Evolutionary conservation across 2,888 invertebrate species (phyloP).

Genomic region (Cacoxenus indagator): DNA sequence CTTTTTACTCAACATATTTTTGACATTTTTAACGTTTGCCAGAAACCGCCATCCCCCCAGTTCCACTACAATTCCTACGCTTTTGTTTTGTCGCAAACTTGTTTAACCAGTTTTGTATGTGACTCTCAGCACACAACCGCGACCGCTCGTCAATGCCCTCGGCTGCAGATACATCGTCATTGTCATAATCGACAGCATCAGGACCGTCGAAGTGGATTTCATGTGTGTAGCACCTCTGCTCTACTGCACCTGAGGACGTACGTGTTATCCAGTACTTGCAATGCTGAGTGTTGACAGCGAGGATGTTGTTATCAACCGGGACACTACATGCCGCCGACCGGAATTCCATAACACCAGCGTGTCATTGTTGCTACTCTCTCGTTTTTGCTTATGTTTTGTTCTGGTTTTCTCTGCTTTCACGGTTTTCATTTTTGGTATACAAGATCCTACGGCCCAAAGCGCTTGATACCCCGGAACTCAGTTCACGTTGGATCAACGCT

Average conservation of each 20-base stretch:
- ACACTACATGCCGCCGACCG: conserved; percentile 31
- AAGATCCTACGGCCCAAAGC: conserved; percentile 1
- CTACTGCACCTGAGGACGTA: background rate
- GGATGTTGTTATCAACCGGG: conserved; percentile 56
- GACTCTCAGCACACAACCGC: background rate
- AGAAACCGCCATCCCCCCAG: background rate
- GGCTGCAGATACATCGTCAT: background rate
- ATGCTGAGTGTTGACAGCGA: conserved; percentile 52
- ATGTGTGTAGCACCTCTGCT: background rate
- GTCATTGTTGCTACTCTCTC: conserved; percentile 24
- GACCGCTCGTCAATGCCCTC: background rate
- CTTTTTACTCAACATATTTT: conserved; percentile 24
- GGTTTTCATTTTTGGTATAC: conserved; percentile 28
- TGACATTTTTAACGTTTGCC: conserved; percentile 13
- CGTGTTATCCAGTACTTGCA: conserved; percentile 29
- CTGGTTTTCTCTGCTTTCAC: conserved; percentile 24
- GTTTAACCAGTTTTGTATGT: too few species aligned
- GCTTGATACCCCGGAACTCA: conserved; percentile 5
- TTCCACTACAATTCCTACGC: background rate
- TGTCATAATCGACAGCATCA: background rate
- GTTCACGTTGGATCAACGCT: background rate
- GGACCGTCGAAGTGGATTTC: background rate
- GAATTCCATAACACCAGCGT: conserved; percentile 6
- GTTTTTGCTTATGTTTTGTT: conserved; percentile 32
- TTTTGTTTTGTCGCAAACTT: too few species aligned